These are phyloP conservation scores for Hypolimnas misippus DNA, from an alignment of 2,888 invertebrate species.

Conservation along the genomic window DNA sequence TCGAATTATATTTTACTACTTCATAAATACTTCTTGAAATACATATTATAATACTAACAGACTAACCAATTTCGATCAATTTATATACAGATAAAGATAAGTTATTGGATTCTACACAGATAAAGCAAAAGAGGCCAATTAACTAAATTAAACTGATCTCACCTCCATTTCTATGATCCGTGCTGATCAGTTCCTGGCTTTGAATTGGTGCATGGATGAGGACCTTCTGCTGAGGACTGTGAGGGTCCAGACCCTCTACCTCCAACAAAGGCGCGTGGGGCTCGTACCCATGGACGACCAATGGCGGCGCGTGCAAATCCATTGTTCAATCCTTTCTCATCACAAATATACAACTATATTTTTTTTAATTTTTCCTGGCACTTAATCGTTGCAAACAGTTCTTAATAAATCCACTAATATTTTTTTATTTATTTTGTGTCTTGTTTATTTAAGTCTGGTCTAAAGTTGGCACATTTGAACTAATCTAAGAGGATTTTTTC, in stretches of 20 bases:
- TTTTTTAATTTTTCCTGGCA: constrained; percentile 26
- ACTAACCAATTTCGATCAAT: no score
- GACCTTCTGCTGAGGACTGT: constrained; percentile 79
- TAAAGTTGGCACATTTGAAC: constrained; percentile 44
- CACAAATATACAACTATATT: constrained; percentile 36
- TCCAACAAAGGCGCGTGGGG: constrained; percentile 77
- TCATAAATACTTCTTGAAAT: no score
- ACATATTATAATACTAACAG: no score
- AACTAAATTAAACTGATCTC: constrained; percentile 39
- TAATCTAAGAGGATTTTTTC: constrained; percentile 61
- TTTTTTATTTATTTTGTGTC: constrained; percentile 35
- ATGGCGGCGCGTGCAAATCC: constrained; percentile 77
- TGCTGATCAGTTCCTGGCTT: constrained; percentile 71
- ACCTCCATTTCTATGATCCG: constrained; percentile 79
- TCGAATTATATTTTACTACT: no score
- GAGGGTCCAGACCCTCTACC: constrained; percentile 77
- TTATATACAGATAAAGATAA: no score
- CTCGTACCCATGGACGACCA: constrained; percentile 77
- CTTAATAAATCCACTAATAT: constrained; percentile 53
- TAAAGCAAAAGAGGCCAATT: no score
- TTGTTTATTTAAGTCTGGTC: constrained; percentile 38
- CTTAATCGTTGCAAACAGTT: constrained; percentile 51
- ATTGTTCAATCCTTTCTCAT: constrained; percentile 49
- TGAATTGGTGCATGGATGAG: constrained; percentile 77
- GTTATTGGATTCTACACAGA: no score